Conservation (phyloP, 2,113 vertebrate genomes). For the Ariopsis seemanni region DNA sequence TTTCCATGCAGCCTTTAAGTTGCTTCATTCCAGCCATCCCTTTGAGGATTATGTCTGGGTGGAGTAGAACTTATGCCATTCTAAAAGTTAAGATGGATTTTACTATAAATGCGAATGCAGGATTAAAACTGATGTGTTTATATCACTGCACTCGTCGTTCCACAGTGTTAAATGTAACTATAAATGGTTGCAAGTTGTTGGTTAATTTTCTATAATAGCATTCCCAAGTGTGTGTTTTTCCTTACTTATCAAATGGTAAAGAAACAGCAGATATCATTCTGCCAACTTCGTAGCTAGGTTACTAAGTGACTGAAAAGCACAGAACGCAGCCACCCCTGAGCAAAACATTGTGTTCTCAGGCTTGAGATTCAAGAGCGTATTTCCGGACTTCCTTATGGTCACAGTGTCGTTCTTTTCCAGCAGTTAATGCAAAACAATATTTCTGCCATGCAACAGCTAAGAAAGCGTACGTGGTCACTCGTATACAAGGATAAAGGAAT, state of each 20-base stretch:
- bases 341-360: conserved; percentile 61
- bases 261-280: neutral
- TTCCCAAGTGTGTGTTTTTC: neutral
- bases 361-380: conserved; percentile 49
- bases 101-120: neutral
- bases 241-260: neutral
- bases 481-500: conserved; percentile 7
- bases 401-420: neutral
- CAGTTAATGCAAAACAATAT: neutral
- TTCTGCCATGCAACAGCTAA: neutral
- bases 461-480: neutral
- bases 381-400: conserved; percentile 27
- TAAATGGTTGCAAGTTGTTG: neutral
- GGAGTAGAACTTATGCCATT: neutral
- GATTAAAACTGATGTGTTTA: conserved; percentile 12
- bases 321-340: conserved; percentile 48
- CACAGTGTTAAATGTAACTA: neutral
- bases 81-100: neutral
- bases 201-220: neutral
- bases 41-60: conserved; percentile 21
- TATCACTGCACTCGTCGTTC: neutral
- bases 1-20: neutral
- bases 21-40: neutral
- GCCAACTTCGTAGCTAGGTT: neutral
- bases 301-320: conserved; percentile 49